Conservation (phyloP, 1,140 invertebrate species). For the Magallana angulata region DNA sequence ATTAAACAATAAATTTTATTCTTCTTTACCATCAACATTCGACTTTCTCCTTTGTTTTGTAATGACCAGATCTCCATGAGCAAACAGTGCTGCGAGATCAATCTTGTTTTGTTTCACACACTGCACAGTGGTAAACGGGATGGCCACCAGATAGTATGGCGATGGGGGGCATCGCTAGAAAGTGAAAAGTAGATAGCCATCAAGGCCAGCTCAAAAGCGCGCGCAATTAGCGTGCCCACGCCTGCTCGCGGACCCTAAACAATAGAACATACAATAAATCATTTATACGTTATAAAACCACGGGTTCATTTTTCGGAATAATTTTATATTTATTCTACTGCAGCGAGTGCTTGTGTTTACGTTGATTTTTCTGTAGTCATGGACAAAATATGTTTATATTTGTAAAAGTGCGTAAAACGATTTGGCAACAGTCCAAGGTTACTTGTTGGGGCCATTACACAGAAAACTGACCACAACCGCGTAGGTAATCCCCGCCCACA, state of each 20-base stretch:
- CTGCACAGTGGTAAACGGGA: not conserved
- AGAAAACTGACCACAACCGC: conserved; percentile 31
- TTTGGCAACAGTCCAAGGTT: conserved; percentile 4
- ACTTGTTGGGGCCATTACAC: not conserved
- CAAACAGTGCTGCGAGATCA: no score
- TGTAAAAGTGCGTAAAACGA: conserved; percentile 26
- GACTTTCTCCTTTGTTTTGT: not conserved
- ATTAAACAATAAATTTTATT: conserved; percentile 39
- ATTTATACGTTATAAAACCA: no score
- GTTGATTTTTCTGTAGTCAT: conserved; percentile 4
- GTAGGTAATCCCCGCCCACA: conserved; percentile 6
- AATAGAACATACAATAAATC: no score
- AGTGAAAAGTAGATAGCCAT: not conserved
- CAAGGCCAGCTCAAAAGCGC: conserved; percentile 17
- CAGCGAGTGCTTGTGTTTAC: not conserved
- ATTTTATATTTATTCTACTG: not conserved
- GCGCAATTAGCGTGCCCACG: not conserved
- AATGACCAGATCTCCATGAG: not conserved
- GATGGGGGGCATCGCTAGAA: not conserved
- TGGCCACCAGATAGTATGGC: not conserved
- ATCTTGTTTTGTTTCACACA: no score
- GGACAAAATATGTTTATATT: conserved; percentile 20
- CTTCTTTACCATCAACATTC: conserved; percentile 34
- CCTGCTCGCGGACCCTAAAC: not conserved
- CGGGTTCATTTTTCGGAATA: no score